Evolutionary conservation across 2,797 vertebrate genomes (phyloP).

Genomic region (Ptychadena robeensis): DNA sequence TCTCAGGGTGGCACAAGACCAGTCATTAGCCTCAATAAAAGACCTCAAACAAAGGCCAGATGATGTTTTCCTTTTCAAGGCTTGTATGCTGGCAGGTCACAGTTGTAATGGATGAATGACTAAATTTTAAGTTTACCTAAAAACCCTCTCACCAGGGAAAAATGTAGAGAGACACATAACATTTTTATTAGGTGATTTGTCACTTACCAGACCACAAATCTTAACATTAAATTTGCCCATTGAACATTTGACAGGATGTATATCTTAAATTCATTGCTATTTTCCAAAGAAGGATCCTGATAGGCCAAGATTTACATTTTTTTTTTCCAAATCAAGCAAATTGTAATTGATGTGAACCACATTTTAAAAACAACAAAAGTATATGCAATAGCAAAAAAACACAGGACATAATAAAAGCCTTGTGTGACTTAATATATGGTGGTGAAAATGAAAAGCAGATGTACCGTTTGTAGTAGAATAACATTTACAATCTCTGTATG

Average conservation of each 20-base stretch:
- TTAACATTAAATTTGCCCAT: slow-evolving; percentile 42
- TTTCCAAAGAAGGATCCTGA: slow-evolving; percentile 4
- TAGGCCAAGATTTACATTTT: slow-evolving; percentile 32
- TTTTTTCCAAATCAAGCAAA: slow-evolving; percentile 27
- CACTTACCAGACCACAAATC: slow-evolving; percentile 46
- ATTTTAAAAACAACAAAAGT: slow-evolving; percentile 65
- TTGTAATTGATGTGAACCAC: slow-evolving; percentile 27
- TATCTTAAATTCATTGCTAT: neutral
- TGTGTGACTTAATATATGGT: slow-evolving; percentile 46
- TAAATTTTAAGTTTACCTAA: slow-evolving; percentile 43
- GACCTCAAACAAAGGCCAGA: slow-evolving; percentile 81
- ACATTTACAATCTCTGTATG: slow-evolving; percentile 11
- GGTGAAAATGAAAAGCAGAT: slow-evolving; percentile 78
- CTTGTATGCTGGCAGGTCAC: slow-evolving; percentile 56
- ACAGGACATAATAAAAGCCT: slow-evolving; percentile 63
- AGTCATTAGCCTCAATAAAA: slow-evolving; percentile 83
- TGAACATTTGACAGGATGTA: slow-evolving; percentile 21
- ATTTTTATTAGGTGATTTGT: slow-evolving; percentile 49
- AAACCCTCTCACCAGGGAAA: slow-evolving; percentile 29
- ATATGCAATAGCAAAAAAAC: slow-evolving; percentile 74
- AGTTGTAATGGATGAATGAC: slow-evolving; percentile 57
- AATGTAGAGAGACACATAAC: slow-evolving; percentile 44
- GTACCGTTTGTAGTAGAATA: slow-evolving; percentile 65
- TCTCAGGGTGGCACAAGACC: slow-evolving; percentile 80
- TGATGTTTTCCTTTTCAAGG: slow-evolving; percentile 70